These are phyloP conservation scores for Beroe ovata DNA, from an alignment of 37 sponge, comb jelly and placozoan species.

Conservation along the genomic window DNA sequence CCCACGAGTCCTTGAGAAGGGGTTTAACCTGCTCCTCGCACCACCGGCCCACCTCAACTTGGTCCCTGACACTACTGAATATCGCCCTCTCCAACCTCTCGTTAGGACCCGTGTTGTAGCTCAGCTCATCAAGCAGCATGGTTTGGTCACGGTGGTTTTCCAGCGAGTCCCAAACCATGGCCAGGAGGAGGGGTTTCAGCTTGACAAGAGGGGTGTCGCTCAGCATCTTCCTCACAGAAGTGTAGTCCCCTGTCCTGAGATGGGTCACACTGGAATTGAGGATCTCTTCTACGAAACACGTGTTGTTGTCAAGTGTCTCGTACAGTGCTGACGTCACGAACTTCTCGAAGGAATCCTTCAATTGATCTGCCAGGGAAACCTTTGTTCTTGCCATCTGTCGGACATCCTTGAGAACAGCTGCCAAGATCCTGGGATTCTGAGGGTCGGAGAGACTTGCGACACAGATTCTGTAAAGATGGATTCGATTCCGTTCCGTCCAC, in stretches of 20 bases:
- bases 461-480: conserved; percentile 2
- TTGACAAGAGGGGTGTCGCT: background rate
- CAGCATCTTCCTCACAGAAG: background rate
- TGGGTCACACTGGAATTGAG: background rate
- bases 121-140: conserved; percentile 23
- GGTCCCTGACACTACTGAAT: conserved; percentile 55
- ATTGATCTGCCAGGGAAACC: background rate
- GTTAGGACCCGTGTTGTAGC: conserved; percentile 5
- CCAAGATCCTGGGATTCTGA: background rate
- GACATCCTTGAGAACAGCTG: background rate
- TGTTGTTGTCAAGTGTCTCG: background rate
- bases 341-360: background rate
- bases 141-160: conserved; percentile 37
- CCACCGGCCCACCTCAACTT: conserved; percentile 56
- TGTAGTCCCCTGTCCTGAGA: background rate
- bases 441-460: conserved; percentile 1
- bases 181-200: conserved; percentile 39
- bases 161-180: conserved; percentile 24
- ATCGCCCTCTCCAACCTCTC: background rate
- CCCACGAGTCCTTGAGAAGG: conserved; percentile 59
- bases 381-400: background rate
- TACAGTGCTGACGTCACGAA: background rate
- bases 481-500: background rate
- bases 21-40: conserved; percentile 61
- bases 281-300: conserved; percentile 7